phyloP scores from a whole-genome alignment of 2,113 vertebrate species.

The Tor tambroides region DNA sequence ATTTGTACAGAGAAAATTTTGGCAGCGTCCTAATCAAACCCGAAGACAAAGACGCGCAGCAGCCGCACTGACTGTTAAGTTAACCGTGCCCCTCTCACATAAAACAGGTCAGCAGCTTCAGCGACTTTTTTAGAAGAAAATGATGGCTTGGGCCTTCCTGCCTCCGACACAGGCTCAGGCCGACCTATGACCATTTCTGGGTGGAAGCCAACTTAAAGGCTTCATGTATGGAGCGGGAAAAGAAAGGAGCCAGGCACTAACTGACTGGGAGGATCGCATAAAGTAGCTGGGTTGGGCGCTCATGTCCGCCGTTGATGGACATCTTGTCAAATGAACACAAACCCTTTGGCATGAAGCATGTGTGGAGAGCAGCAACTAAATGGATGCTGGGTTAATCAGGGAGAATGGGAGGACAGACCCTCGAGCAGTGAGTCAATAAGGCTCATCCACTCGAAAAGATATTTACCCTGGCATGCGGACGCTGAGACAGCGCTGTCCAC shows the following conservation, averaged over 20 bases:
- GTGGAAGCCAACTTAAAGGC: constrained; percentile 45
- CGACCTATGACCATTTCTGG: constrained; percentile 51
- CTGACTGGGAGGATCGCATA: background rate
- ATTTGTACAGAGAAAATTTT: constrained; percentile 51
- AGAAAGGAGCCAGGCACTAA: constrained; percentile 16
- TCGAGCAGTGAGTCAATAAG: constrained; percentile 44
- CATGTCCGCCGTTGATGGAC: constrained; percentile 42
- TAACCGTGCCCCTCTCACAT: constrained; percentile 27
- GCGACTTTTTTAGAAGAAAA: constrained; percentile 8
- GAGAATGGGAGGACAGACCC: constrained; percentile 34
- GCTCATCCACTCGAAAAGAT: constrained; percentile 16
- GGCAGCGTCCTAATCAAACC: constrained; percentile 50
- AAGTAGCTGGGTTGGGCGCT: background rate
- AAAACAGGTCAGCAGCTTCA: constrained; percentile 35
- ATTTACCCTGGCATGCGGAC: constrained; percentile 6
- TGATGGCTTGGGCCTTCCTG: constrained; percentile 27
- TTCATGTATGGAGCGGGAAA: background rate
- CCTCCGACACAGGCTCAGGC: background rate
- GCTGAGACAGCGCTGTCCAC: constrained; percentile 35
- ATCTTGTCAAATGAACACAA: constrained; percentile 50
- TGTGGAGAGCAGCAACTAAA: constrained; percentile 33
- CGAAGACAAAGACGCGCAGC: constrained; percentile 42
- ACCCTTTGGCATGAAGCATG: constrained; percentile 42
- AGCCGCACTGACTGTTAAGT: constrained; percentile 38
- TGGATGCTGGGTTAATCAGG: constrained; percentile 43